These are phyloP conservation scores for Tromatobia lineatoria DNA, from an alignment of 2,888 invertebrate species.

Conservation along the genomic window DNA sequence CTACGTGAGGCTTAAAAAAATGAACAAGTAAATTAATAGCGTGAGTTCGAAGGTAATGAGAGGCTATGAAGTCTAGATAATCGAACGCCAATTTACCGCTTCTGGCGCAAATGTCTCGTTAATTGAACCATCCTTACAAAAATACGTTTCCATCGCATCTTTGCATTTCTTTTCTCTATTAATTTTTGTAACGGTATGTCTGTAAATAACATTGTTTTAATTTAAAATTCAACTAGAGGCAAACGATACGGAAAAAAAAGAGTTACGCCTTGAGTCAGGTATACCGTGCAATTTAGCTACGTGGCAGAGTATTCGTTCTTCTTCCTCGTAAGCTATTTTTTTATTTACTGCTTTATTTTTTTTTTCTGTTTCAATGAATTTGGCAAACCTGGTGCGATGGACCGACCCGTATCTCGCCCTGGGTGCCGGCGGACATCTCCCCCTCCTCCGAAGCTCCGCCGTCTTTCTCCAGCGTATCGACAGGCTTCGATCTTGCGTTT, in stretches of 20 bases:
- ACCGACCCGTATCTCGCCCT: constrained; percentile 92
- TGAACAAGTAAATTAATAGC: neutral
- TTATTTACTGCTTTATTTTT: constrained; percentile 7
- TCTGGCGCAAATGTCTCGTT: constrained; percentile 17
- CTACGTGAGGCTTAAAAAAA: neutral
- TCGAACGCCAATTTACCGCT: neutral
- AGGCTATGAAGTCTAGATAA: neutral
- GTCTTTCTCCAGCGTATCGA: constrained; percentile 85
- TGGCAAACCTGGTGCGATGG: constrained; percentile 90
- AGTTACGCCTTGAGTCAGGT: constrained; percentile 79
- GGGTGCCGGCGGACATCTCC: constrained; percentile 89
- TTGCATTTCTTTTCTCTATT: neutral
- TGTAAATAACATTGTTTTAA: neutral
- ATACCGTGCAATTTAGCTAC: constrained; percentile 81
- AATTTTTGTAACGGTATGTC: neutral
- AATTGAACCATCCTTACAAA: constrained; percentile 26
- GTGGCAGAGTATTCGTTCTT: constrained; percentile 76
- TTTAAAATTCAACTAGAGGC: constrained; percentile 4
- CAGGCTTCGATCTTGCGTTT: constrained; percentile 82
- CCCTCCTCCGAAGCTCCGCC: constrained; percentile 85
- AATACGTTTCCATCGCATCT: neutral
- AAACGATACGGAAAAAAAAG: constrained; percentile 62
- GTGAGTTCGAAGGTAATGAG: neutral
- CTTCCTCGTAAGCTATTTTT: constrained; percentile 38
- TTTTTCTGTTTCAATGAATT: constrained; percentile 73